These are phyloP conservation scores for Camptogramma bilineatum DNA, from an alignment of 2,888 invertebrate genomes.

Conservation along the genomic window DNA sequence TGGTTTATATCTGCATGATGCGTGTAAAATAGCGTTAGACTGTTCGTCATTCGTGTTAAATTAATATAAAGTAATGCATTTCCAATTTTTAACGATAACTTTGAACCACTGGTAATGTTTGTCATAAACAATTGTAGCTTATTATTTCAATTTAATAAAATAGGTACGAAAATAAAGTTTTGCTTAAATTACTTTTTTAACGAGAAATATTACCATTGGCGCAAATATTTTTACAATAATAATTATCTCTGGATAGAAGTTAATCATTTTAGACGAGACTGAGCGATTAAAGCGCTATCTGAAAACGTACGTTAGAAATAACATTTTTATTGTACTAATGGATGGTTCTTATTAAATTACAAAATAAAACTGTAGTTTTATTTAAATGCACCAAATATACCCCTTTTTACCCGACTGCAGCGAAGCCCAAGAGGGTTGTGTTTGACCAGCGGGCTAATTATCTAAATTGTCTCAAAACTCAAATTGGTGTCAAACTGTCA, in stretches of 20 bases:
- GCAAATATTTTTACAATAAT: conserved; percentile 44
- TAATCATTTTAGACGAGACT: conserved; percentile 80
- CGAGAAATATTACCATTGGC: conserved; percentile 39
- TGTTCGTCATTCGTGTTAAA: conserved; percentile 51
- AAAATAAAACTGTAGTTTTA: conserved; percentile 46
- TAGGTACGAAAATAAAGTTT: too few relatives aligned
- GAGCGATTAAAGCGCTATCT: conserved; percentile 67
- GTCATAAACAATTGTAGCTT: neutral
- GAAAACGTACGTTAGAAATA: conserved; percentile 63
- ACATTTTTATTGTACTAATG: conserved; percentile 79
- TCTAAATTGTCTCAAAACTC: too few relatives aligned
- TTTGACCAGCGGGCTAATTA: too few relatives aligned
- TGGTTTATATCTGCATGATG: conserved; percentile 38
- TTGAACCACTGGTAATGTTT: conserved; percentile 43
- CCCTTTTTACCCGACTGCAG: neutral
- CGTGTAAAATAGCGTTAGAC: conserved; percentile 60
- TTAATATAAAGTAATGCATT: conserved; percentile 16
- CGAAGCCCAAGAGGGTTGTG: too few relatives aligned
- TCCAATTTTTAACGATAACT: conserved; percentile 19
- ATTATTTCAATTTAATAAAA: too few relatives aligned
- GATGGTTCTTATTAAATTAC: conserved; percentile 79
- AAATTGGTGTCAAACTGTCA: too few relatives aligned
- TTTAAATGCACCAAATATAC: conserved; percentile 24
- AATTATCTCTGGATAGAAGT: conserved; percentile 56
- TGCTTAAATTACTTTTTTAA: neutral